Percentiles rank a stretch among this genome's conserved stretches.
Evolutionary conservation across 2,888 invertebrate species (phyloP).

Genomic region (Pediacus dermestoides): DNA sequence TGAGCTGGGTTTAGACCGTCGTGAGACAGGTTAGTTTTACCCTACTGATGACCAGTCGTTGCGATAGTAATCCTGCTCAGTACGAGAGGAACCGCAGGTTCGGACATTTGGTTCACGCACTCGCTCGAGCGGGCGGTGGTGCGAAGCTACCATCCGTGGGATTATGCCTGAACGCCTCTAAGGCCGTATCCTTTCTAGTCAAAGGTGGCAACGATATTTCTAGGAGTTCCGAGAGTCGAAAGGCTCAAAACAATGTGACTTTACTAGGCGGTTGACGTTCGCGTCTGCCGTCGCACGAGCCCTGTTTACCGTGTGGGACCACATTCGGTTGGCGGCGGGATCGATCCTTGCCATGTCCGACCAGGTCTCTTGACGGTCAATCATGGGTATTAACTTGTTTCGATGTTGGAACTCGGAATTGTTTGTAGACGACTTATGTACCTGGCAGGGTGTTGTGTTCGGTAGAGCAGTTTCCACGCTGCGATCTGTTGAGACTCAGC

Average conservation of each 20-base stretch:
- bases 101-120: constrained; percentile 56
- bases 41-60: constrained; percentile 47
- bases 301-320: constrained; percentile 42
- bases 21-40: constrained; percentile 54
- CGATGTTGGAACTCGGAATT: constrained; percentile 58
- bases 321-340: constrained; percentile 40
- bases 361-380: constrained; percentile 36
- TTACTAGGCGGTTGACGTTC: constrained; percentile 42
- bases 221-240: constrained; percentile 42
- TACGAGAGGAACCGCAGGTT: constrained; percentile 55
- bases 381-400: constrained; percentile 43
- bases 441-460: constrained; percentile 60
- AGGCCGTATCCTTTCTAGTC: constrained; percentile 62
- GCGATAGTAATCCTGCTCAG: constrained; percentile 50
- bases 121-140: constrained; percentile 61
- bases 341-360: constrained; percentile 24
- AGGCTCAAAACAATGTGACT: constrained; percentile 46
- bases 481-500: constrained; percentile 62
- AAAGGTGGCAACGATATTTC: constrained; percentile 48
- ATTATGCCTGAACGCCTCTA: constrained; percentile 61
- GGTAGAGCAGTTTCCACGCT: constrained; percentile 58
- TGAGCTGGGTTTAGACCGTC: constrained; percentile 52
- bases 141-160: constrained; percentile 64
- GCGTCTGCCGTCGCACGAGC: constrained; percentile 46
- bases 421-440: constrained; percentile 61